Evolutionary conservation across 2,797 vertebrate species (phyloP).

Genomic region (Caiman crocodilus): DNA sequence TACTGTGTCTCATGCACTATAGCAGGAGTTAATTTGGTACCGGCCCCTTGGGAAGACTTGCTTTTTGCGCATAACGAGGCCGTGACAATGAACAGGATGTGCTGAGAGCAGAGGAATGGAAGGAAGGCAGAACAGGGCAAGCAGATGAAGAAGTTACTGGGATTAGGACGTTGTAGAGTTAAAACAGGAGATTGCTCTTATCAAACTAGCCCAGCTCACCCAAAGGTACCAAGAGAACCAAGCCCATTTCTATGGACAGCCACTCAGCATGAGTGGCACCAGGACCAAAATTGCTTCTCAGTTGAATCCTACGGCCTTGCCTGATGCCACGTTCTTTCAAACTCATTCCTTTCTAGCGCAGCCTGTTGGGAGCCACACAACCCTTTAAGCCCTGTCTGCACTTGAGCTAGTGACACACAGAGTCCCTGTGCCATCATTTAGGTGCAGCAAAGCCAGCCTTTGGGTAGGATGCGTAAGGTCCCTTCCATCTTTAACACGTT

Average conservation of each 20-base stretch:
- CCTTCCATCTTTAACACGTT: too few relatives aligned
- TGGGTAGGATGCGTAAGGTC: too few relatives aligned
- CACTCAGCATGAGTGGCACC: neutral
- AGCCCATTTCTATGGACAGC: neutral
- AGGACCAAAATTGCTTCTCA: neutral
- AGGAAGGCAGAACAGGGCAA: too few relatives aligned
- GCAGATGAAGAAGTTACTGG: neutral
- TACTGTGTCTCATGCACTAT: fast-evolving
- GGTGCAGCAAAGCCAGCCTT: too few relatives aligned
- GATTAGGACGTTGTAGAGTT: neutral
- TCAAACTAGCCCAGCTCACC: neutral
- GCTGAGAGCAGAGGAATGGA: neutral
- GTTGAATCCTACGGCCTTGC: neutral
- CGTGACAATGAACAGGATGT: neutral
- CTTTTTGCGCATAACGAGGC: neutral
- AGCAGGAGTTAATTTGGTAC: fast-evolving
- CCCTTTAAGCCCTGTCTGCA: too few relatives aligned
- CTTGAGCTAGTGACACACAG: too few relatives aligned
- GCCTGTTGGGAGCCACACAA: constrained; percentile 17
- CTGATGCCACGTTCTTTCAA: neutral
- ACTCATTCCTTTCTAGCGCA: neutral
- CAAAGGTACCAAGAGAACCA: neutral
- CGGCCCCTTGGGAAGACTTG: neutral
- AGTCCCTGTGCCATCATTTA: too few relatives aligned
- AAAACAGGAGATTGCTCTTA: neutral